Evolutionary conservation across 2,113 vertebrate species (phyloP), one percentile per base, ranked within the genome.

Genomic region (Poicephalus gulielmi): DNA sequence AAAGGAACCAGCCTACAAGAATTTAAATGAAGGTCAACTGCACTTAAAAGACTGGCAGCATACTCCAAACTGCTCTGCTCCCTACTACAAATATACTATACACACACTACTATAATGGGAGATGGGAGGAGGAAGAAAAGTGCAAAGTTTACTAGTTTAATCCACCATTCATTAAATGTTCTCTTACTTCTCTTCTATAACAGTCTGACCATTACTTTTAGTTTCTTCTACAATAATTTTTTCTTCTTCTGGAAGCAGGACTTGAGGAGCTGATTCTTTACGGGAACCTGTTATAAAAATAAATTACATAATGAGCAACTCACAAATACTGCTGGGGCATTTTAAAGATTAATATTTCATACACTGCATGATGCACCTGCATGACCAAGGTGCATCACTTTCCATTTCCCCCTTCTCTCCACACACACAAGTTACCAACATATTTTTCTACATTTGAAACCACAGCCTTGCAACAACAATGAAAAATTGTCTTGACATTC

Each of bases 161-260:
- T 62, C 67, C 63, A 88, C 67, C 81, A 83, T 84, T 95, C 90
- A 95, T 78, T 74, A 84, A 86, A 92, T 63, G 5, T 76, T 55
- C 19, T 96, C 99, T 99, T 99, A 99, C 99, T 99, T 99, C 95
- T 99, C 99, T 94, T 99, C 99, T 78, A 97, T 98, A 93, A 98
- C 97, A 86, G 98, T 99, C 96, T 99, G 99, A 92, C 99, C 99
- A 10, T 99, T 99, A 96, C 98, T 99, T 97, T 98, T 99, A 86
- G 98, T 98, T 96, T 99, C 99, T 94, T 99, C 99, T 67, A 99
- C 94, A 91, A 98, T 98, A 86, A 99, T 98, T 94, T 99, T 99
- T 93, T 99, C 99, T 89, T 99, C 99, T 75, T 99, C 98, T 15
- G 99, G 99, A 94, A 99, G 98, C 96, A 99, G 98, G 83, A 99